Percentiles rank a stretch among this genome's conserved stretches.
phyloP scores from a whole-genome alignment of 1,140 invertebrate genomes.

The Nasonia longicornis region DNA sequence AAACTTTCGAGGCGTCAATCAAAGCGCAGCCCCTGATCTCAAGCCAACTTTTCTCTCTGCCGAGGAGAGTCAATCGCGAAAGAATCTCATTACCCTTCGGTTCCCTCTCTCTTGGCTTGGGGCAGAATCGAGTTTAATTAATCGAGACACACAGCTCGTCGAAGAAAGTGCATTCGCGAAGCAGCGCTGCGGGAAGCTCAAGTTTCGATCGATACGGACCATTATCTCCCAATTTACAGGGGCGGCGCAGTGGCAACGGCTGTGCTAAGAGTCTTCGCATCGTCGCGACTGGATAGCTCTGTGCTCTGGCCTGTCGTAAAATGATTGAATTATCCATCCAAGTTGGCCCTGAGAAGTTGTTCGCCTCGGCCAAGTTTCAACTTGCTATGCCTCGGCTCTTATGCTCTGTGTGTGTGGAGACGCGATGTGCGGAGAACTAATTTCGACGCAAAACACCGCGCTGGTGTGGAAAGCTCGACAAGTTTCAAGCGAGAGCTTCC shows the following conservation, averaged over 20 bases:
- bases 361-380: constrained; percentile 13
- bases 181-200: not conserved
- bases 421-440: constrained; percentile 24
- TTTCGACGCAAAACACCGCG: constrained; percentile 26
- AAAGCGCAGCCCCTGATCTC: not conserved
- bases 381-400: not conserved
- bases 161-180: not conserved
- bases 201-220: constrained; percentile 28
- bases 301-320: constrained; percentile 28
- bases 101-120: not conserved
- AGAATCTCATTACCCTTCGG: not conserved
- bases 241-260: not conserved
- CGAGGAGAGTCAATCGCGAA: not conserved
- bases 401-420: not conserved
- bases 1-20: not conserved
- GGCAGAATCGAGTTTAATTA: constrained; percentile 6
- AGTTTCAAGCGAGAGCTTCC: constrained; percentile 6
- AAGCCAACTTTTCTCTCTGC: not conserved
- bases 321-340: constrained; percentile 44
- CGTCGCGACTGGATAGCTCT: constrained; percentile 23
- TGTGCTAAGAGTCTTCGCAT: constrained; percentile 22
- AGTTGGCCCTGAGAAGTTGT: constrained; percentile 11
- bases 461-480: not conserved
- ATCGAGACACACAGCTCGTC: constrained; percentile 4
- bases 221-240: constrained; percentile 37